Conservation (phyloP, 2,888 invertebrate genomes). For the Eilema caniola region DNA sequence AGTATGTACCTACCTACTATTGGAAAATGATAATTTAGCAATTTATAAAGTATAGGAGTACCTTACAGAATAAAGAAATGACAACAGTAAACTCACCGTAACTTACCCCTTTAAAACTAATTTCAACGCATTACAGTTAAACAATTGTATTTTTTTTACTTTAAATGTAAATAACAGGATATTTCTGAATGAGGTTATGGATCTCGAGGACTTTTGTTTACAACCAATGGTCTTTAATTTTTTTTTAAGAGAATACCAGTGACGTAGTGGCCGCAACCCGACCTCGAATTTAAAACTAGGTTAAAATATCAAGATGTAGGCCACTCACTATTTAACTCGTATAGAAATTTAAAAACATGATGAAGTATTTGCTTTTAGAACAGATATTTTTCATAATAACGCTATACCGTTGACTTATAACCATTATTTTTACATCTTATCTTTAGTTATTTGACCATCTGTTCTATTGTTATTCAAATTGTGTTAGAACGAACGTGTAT, state of each 20-base stretch:
- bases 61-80: not conserved
- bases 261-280: constrained; percentile 66
- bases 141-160: not conserved
- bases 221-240: constrained; percentile 37
- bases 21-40: not conserved
- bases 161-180: not conserved
- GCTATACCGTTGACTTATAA: constrained; percentile 58
- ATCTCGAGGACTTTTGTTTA: not conserved
- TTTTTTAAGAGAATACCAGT: constrained; percentile 57
- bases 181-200: not conserved
- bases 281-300: constrained; percentile 77
- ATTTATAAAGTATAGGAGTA: not conserved
- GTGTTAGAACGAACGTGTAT: constrained; percentile 26
- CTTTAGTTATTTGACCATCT: constrained; percentile 48
- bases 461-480: constrained; percentile 52
- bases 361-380: constrained; percentile 57
- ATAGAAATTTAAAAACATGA: constrained; percentile 60
- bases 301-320: constrained; percentile 79
- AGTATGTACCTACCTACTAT: too few relatives aligned
- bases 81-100: not conserved
- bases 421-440: constrained; percentile 43
- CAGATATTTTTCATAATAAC: constrained; percentile 62
- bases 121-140: not conserved
- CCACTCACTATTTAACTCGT: constrained; percentile 69
- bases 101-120: not conserved